Evolutionary conservation across 2,888 invertebrate species (phyloP).

Genomic region (Junonia oenone): DNA sequence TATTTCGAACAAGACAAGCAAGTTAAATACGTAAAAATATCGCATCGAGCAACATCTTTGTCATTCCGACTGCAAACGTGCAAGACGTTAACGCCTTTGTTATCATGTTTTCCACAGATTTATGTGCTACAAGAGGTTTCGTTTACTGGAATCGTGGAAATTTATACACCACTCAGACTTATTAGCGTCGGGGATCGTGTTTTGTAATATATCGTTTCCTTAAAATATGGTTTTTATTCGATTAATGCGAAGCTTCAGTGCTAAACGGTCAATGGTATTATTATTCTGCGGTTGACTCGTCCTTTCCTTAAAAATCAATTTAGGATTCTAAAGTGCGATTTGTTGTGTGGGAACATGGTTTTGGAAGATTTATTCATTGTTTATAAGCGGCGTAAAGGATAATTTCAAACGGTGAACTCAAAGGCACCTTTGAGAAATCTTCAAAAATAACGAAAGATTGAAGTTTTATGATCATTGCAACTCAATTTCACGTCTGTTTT

Average conservation of each 20-base stretch:
- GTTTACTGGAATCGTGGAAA: slow-evolving; percentile 27
- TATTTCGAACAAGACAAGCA: background rate
- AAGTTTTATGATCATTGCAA: no score
- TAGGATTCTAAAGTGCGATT: background rate
- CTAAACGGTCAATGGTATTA: slow-evolving; percentile 2
- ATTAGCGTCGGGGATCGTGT: slow-evolving; percentile 22
- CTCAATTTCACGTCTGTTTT: no score
- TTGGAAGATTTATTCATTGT: background rate
- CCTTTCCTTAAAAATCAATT: background rate
- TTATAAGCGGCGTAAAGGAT: background rate
- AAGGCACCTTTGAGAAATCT: background rate
- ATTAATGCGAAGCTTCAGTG: background rate
- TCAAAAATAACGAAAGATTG: no score
- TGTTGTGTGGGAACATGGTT: background rate
- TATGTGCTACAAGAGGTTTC: slow-evolving; percentile 20
- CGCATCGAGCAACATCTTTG: background rate
- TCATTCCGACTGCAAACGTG: slow-evolving; percentile 7
- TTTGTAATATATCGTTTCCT: slow-evolving; percentile 16
- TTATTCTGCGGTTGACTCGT: background rate
- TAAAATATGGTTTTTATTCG: slow-evolving; percentile 15
- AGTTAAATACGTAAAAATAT: background rate
- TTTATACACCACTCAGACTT: slow-evolving; percentile 23
- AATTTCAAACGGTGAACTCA: background rate
- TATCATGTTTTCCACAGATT: slow-evolving; percentile 24
- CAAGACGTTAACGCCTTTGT: slow-evolving; percentile 22